Evolutionary conservation across 1,140 invertebrate species (phyloP), one percentile per base, ranked within the genome.

Genomic region (Drosophila arizonae): DNA sequence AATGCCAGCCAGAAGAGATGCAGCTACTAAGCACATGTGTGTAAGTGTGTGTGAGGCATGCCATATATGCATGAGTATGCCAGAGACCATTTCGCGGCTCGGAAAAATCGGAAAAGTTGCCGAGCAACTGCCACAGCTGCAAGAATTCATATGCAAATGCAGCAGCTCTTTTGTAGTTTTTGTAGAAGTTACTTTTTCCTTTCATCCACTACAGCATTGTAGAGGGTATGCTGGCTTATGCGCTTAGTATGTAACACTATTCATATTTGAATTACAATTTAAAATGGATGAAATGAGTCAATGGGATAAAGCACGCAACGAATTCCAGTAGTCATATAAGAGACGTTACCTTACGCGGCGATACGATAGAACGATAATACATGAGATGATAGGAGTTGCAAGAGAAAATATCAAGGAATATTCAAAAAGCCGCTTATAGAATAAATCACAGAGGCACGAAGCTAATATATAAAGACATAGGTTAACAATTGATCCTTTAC

Each of bases 131-230:
- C 66, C 76, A 76, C 72, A 79, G 69, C 79, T 82, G 80, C 57
- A 67, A 77, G 79, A 79, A 89, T 84, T 87, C 84, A 87, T 87
- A 88, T 87, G 84, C 84, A 87, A 87, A 87, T 87, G 72, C 74
- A 56, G 63, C 60, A 71, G 65, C 33, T 30, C 54, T 55, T 54
- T 60, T 50, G 39, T 54, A 43, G 39, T 57, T 66, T 26, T 60
- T 72, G 60, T 21, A 50, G 4, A 46, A 60, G 26, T 46, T 60
- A 50, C 21, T 55, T 10, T 55, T n/a, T 21, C 43, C 2, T n/a
- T 17, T 30, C 11, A 24, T 52, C 21, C 2, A 21, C 17, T 9
- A 17, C 6, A 17, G 11, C 10, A 39, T 11, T 8, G 3, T 3
- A 11, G 1, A 17, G 43, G 8, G 15, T 17, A 46, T 46, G 21